phyloP scores from a whole-genome alignment of 2,797 vertebrate species.

The Carapus acus region DNA sequence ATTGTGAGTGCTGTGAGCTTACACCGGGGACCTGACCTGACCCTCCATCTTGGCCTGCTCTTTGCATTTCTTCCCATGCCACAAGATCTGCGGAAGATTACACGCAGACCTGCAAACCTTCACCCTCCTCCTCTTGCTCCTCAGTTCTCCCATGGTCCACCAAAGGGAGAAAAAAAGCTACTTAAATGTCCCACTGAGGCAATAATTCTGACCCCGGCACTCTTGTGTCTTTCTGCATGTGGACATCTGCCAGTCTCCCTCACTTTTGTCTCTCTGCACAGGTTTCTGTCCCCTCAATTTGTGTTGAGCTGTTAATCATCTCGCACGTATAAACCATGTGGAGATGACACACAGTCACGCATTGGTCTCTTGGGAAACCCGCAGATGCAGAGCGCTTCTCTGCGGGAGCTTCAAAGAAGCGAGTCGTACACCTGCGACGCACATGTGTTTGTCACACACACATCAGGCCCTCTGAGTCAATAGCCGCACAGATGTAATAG shows the following conservation, averaged over 20 bases:
- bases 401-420: slow-evolving; percentile 49
- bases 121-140: slow-evolving; percentile 25
- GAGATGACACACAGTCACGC: slow-evolving; percentile 39
- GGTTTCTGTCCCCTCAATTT: too few species aligned
- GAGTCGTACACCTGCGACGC: slow-evolving; percentile 23
- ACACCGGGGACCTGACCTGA: slow-evolving; percentile 81
- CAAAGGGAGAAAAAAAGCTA: too few species aligned
- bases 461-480: slow-evolving; percentile 46
- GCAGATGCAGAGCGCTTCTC: slow-evolving; percentile 47
- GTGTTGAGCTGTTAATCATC: too few species aligned
- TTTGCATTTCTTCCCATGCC: slow-evolving; percentile 79
- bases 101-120: slow-evolving; percentile 43
- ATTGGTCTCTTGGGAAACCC: slow-evolving; percentile 35
- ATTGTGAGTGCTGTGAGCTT: slow-evolving; percentile 83
- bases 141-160: too few species aligned
- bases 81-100: slow-evolving; percentile 75
- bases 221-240: too few species aligned
- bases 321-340: too few species aligned
- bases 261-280: too few species aligned
- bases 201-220: too few species aligned
- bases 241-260: too few species aligned
- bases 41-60: slow-evolving; percentile 53
- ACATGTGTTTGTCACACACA: slow-evolving; percentile 34
- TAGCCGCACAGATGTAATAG: slow-evolving; percentile 59
- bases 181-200: too few species aligned